These are phyloP conservation scores for Dione juno DNA, from an alignment of 2,888 invertebrate genomes.

Conservation along the genomic window DNA sequence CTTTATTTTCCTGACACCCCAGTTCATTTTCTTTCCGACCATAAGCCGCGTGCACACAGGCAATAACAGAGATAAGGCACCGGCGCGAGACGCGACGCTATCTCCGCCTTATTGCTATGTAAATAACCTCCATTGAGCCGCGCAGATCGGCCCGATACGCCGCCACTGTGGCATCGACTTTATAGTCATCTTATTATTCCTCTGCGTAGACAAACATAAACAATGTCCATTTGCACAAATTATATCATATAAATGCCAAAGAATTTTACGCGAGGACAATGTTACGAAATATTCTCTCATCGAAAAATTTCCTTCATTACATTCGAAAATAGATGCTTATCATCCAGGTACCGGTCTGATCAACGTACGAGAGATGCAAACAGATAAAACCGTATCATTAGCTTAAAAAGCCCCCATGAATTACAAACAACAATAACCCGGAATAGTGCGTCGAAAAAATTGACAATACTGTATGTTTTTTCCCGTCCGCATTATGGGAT, in stretches of 20 bases:
- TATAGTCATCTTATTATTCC: constrained; percentile 62
- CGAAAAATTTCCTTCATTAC: constrained; percentile 38
- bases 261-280: constrained; percentile 23
- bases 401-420: constrained; percentile 82
- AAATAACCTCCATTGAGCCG: constrained; percentile 79
- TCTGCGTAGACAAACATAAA: constrained; percentile 49
- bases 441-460: constrained; percentile 70
- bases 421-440: constrained; percentile 77
- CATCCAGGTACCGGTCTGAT: constrained; percentile 44
- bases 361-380: constrained; percentile 56
- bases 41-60: constrained; percentile 77
- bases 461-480: constrained; percentile 65
- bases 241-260: constrained; percentile 34
- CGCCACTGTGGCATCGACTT: constrained; percentile 77
- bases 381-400: constrained; percentile 81
- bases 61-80: constrained; percentile 72
- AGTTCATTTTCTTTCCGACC: constrained; percentile 74
- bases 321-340: constrained; percentile 43
- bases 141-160: constrained; percentile 71
- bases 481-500: constrained; percentile 77
- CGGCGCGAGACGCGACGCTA: constrained; percentile 62
- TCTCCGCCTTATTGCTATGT: constrained; percentile 79
- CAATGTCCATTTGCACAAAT: constrained; percentile 47
- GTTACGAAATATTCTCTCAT: constrained; percentile 26
- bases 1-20: constrained; percentile 64